A percentile compares a stretch with the other conserved stretches of the same genome.
These are phyloP conservation scores for Chlorops oryzae DNA, from an alignment of 1,140 invertebrate species.

Conservation along the genomic window DNA sequence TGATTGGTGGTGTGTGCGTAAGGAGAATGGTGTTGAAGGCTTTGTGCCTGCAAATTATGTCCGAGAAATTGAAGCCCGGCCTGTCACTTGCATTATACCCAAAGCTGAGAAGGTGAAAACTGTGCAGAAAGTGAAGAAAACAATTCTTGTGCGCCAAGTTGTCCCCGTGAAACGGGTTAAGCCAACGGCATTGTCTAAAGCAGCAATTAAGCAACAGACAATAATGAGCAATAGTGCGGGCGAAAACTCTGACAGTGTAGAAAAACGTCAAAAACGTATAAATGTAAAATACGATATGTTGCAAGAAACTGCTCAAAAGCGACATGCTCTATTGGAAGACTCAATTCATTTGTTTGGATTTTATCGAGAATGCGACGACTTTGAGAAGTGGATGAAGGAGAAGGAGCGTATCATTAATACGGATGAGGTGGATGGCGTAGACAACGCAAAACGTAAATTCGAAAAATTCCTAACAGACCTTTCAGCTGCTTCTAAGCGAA, in stretches of 20 bases:
- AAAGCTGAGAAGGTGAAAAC: constrained; percentile 76
- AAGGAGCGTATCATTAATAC: constrained; percentile 83
- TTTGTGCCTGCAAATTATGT: constrained; percentile 98
- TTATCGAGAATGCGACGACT: constrained; percentile 96
- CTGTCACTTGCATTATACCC: constrained; percentile 69
- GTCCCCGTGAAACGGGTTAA: constrained; percentile 64
- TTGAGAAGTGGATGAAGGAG: constrained; percentile 95
- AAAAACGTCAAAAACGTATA: constrained; percentile 73
- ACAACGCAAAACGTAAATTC: constrained; percentile 89
- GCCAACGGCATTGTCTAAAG: constrained; percentile 41
- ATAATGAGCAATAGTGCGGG: constrained; percentile 39
- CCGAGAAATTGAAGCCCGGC: constrained; percentile 82
- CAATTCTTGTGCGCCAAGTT: constrained; percentile 78
- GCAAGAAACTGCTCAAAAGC: constrained; percentile 67
- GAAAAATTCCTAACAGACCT: constrained; percentile 95
- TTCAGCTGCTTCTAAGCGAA: constrained; percentile 81
- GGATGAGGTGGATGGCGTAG: constrained; percentile 83
- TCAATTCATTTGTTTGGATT: constrained; percentile 89
- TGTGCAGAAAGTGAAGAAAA: constrained; percentile 82
- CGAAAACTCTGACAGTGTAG: constrained; percentile 66
- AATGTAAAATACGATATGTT: constrained; percentile 77
- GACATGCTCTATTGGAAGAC: constrained; percentile 82
- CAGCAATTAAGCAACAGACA: constrained; percentile 48
- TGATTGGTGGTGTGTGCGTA: constrained; percentile 98
- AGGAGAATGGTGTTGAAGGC: constrained; percentile 84